Base-by-base conservation (phyloP, 2,797 vertebrate species). In the Liasis olivaceus region DNA sequence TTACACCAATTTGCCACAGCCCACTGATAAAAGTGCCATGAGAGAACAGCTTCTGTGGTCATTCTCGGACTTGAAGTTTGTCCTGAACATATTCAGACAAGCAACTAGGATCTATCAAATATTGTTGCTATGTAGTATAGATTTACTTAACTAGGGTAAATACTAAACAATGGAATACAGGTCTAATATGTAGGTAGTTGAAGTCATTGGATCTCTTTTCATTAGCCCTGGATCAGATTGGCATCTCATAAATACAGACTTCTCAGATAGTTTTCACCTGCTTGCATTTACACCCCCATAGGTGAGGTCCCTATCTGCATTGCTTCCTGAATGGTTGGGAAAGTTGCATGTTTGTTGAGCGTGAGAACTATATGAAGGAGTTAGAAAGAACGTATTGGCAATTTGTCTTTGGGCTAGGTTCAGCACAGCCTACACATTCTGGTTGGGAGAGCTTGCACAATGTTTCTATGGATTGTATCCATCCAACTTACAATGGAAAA, bases 341-440 rank as follows among this genome's bases (percentile, higher is more conserved):
- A 91, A 69, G 20, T 60, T 89, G 20, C 51, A 91, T 0, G 26
- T 22, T 87, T 54, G 36, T 28, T 60, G 69, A 15, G 90, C 13
- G 56, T 89, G 87, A 86, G 87, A 93, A 93, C 11, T 86, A 59
- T 42, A 24, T 62, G 64, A 62, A 93, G 47, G 56, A 42, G 13
- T 77, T 87, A 63, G 7, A 31, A 69, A 59, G n/a, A 20, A 89
- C 91, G 56, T 56, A 42, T 81, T 69, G 24, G n/a, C n/a, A 58
- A 87, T 89, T 84, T 90, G 5, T 36, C 84, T 87, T 77, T 87
- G 64, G 31, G 51, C 36, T 64, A 47, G 14, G 51, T 36, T 81
- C 47, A 51, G 13, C 59, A 62, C 58, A 64, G 60, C 84, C 63
- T 77, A 90, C 56, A 87, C 92, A 54, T 59, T 85, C 54, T 17